Conservation (phyloP, 2,888 invertebrate species). For the Lymantria dispar region DNA sequence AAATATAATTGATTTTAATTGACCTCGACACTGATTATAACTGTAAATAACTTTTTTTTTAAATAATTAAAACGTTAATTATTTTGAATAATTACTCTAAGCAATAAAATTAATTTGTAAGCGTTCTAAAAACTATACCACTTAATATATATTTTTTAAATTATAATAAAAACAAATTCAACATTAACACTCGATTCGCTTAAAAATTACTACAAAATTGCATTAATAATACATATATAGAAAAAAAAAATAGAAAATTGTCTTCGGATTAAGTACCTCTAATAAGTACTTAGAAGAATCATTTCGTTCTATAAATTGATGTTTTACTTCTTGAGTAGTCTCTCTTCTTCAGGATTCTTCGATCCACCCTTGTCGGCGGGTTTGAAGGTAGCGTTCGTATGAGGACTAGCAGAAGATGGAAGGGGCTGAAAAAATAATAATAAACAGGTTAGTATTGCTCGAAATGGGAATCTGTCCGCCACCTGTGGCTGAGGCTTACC, state of each 20-base stretch:
- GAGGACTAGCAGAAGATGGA: slow-evolving; percentile 55
- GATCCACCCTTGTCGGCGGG: slow-evolving; percentile 31
- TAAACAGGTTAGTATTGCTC: neutral
- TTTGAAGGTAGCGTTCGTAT: slow-evolving; percentile 58
- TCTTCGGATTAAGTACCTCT: neutral
- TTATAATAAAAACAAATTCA: neutral
- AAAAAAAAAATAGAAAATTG: neutral
- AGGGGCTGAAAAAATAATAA: slow-evolving; percentile 41
- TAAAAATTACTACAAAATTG: neutral
- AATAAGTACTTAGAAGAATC: neutral
- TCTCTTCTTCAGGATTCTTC: slow-evolving; percentile 59
- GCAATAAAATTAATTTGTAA: neutral
- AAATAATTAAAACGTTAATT: no score
- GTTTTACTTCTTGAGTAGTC: slow-evolving; percentile 59
- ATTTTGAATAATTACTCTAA: no score
- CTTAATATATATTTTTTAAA: neutral
- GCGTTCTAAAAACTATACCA: neutral
- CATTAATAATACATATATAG: neutral
- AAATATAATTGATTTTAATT: no score
- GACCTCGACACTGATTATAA: no score
- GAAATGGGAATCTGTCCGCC: no score
- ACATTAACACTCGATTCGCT: neutral
- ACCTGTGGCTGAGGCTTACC: no score
- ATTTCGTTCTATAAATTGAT: neutral
- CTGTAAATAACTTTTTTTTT: no score